Percentiles rank a stretch among this genome's conserved stretches.
phyloP scores from a whole-genome alignment of 2,797 vertebrate genomes.

The Trachurus trachurus region DNA sequence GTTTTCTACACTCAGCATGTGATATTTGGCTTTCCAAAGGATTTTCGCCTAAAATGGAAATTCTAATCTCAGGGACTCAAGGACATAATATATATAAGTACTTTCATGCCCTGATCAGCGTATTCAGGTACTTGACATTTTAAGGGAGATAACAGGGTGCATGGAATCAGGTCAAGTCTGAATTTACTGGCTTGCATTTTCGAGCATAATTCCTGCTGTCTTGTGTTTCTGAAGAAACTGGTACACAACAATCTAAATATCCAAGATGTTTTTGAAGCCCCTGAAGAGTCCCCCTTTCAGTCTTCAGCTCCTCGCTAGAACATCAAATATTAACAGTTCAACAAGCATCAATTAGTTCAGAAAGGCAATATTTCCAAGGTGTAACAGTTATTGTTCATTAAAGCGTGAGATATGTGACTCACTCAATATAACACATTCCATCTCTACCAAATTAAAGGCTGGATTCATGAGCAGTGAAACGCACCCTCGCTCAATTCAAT shows the following conservation, averaged over 20 bases:
- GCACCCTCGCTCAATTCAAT: neutral
- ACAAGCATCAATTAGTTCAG: neutral
- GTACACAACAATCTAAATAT: conserved; percentile 6
- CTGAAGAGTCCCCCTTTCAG: neutral
- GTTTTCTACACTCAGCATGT: conserved; percentile 74
- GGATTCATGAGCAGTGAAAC: neutral
- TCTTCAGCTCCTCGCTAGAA: neutral
- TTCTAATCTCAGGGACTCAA: conserved; percentile 78
- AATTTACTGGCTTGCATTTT: conserved; percentile 53
- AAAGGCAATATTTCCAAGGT: neutral
- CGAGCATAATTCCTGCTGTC: conserved; percentile 31
- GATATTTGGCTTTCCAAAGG: conserved; percentile 70
- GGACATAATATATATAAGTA: conserved; percentile 80
- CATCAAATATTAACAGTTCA: neutral
- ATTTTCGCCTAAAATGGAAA: conserved; percentile 74
- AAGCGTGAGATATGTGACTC: neutral
- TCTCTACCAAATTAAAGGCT: neutral
- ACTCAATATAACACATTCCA: neutral
- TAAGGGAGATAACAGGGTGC: conserved; percentile 70
- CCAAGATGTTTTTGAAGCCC: neutral
- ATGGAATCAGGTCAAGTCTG: conserved; percentile 71
- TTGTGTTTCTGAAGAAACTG: conserved; percentile 37
- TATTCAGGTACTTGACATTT: conserved; percentile 83
- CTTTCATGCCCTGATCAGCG: conserved; percentile 80
- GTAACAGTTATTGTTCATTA: neutral